phyloP scores from a whole-genome alignment of 2,888 invertebrate genomes.

The Chymomyza caudatula region DNA sequence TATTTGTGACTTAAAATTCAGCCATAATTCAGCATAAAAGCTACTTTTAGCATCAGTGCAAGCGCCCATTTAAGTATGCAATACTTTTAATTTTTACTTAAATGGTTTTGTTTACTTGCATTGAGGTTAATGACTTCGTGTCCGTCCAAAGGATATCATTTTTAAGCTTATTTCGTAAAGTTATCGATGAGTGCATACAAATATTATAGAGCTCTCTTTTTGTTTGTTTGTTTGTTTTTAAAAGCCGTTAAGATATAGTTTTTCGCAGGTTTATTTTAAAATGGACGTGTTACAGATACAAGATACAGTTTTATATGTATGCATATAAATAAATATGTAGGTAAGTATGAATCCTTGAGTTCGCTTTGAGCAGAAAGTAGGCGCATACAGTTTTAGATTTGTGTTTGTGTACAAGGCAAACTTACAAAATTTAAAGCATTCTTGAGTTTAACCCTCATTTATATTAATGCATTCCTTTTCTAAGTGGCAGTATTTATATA shows the following conservation, averaged over 20 bases:
- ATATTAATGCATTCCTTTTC: slow-evolving; percentile 12
- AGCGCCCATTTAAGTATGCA: slow-evolving; percentile 61
- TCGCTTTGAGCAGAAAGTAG: slow-evolving; percentile 55
- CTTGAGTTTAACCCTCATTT: slow-evolving; percentile 28
- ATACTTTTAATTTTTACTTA: slow-evolving; percentile 31
- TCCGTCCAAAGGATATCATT: too few species aligned
- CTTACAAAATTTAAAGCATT: slow-evolving; percentile 26
- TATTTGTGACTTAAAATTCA: slow-evolving; percentile 20
- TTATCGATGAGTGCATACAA: slow-evolving; percentile 16
- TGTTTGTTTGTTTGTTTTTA: slow-evolving; percentile 20
- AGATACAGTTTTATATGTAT: slow-evolving; percentile 7
- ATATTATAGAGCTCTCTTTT: slow-evolving; percentile 10
- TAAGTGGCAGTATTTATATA: neutral
- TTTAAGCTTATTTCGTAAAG: slow-evolving; percentile 50
- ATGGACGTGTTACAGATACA: slow-evolving; percentile 68
- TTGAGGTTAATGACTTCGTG: too few species aligned
- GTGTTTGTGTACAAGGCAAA: slow-evolving; percentile 3
- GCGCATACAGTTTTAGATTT: slow-evolving; percentile 24
- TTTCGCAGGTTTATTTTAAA: slow-evolving; percentile 44
- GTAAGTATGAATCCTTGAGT: neutral
- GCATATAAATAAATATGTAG: slow-evolving; percentile 14
- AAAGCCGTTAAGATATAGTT: slow-evolving; percentile 36
- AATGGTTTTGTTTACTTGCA: neutral
- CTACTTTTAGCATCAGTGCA: slow-evolving; percentile 21
- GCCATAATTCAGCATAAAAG: slow-evolving; percentile 33